Evolutionary conservation across 2,797 vertebrate genomes (phyloP), one percentile per base, ranked within the genome.

Genomic region (Cynodonichthys magdalenae): DNA sequence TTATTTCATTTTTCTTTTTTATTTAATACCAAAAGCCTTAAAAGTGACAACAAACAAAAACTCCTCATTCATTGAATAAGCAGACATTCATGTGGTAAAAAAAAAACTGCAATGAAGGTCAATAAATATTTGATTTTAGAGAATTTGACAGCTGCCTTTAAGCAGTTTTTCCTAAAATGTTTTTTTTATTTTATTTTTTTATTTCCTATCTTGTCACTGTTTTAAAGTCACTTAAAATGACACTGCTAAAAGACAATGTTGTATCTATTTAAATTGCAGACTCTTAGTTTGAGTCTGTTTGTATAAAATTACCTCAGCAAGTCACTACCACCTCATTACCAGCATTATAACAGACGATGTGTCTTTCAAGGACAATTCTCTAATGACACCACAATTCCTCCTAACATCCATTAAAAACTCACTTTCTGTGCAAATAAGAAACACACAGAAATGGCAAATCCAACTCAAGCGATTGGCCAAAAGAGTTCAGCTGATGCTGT

Each of bases 361-460:
- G 83, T 79, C 86, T 89, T 87, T 91, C 89, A 93, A 92, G 91
- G 90, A 90, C 88, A 85, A 84, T 77, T 84, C 80, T 90, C 77
- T 90, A 85, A 91, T 89, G 83, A 88, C 81, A 81, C 71, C 36
- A 47, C 57, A 10, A 29, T 77, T 79, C 85, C 79, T 73, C 83
- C 79, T 79, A 82, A 84, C 66, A 77, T 87, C 81, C 86, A 61
- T 84, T 81, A 88, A 80, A 91, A 89, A 69, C 82, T 47, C 41
- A 39, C 81, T 87, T 81, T 85, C 79, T 79, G 62, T 77, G 78
- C 57, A 61, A 59, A 77, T 59, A 74, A 59, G 69, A 57, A 83
- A 79, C 59, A 34, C 60, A 73, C 15, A 66, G 20, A 72, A 58
- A 71, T 50, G 81, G 71, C 47, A 59, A 74, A 59, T 65, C 19